Base-by-base conservation (phyloP, 2,113 vertebrate genomes). In the Cephalopholis sonnerati region DNA sequence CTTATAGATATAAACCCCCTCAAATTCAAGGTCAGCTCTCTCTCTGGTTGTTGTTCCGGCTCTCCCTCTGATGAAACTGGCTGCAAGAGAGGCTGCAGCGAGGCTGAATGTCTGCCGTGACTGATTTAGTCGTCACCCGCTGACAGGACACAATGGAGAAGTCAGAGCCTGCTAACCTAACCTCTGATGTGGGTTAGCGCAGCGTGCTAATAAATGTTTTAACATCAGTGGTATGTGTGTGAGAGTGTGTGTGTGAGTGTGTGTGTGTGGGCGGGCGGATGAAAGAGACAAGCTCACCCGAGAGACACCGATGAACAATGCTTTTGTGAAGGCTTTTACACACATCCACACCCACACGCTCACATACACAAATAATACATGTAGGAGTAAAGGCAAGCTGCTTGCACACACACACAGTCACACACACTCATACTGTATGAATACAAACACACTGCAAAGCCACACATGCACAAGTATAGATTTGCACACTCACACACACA, bases 151-250 rank as follows among this genome's bases (percentile, higher is more conserved):
- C 83, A 84, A 78, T 75, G 76, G 81, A 86, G 79, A 59, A 86
- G 87, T 88, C 83, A 59, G 73, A 73, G 77, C 61, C 62, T 75
- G 79, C 85, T 84, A 87, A 90, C 77, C 70, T 79, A 63, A 91
- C 84, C 84, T 90, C 84, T 68, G 71, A 88, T 77, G 88, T 87
- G 81, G 83, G 79, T 81, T 85, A 77, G 82, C 64, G 6, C 81
- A 17, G 77, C 70, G 15, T 74, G 79, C 84, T 93, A 87, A 92
- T 93, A 88, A 90, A 93, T 92, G 86, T 91, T 92, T 93, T 85
- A 91, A 86, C 87, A 77, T 69, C 20, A n/a, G 46, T 39, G 25
- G 55, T 72, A 61, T 64, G 81, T 87, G 58, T 63, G 39, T 77
- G 58, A 61, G 24, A 50, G 69, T 29, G 24, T 73, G 62, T 85